phyloP scores from a whole-genome alignment of 2,888 invertebrate genomes.

The Heliconius aoede region DNA sequence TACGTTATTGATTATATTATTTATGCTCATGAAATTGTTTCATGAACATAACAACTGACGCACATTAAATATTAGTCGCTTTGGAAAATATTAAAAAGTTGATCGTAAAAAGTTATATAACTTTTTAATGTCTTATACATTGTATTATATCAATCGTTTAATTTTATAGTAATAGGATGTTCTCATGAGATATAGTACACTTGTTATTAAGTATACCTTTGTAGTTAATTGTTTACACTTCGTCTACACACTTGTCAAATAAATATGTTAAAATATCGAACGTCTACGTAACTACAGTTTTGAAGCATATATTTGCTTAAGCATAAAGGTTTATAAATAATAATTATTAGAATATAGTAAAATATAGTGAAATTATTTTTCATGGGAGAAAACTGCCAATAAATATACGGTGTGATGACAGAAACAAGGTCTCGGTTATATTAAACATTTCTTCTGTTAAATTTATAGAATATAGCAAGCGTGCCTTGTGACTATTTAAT shows the following conservation, averaged over 20 bases:
- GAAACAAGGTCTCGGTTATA: slow-evolving; percentile 38
- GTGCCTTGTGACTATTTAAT: neutral
- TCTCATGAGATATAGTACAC: slow-evolving; percentile 34
- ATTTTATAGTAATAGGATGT: slow-evolving; percentile 45
- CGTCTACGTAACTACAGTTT: neutral
- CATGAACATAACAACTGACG: slow-evolving; percentile 19
- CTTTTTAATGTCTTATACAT: slow-evolving; percentile 36
- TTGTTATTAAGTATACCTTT: slow-evolving; percentile 39
- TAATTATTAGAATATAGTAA: neutral
- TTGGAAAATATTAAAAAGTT: slow-evolving; percentile 38
- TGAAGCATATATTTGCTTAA: neutral
- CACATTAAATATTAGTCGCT: slow-evolving; percentile 36
- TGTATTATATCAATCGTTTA: slow-evolving; percentile 27
- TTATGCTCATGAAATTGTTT: slow-evolving; percentile 4
- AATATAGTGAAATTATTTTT: neutral
- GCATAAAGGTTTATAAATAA: neutral
- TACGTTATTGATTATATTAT: neutral
- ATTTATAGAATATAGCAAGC: slow-evolving; percentile 38
- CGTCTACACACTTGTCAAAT: neutral
- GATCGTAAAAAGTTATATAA: slow-evolving; percentile 41
- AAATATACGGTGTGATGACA: slow-evolving; percentile 40
- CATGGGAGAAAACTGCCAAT: slow-evolving; percentile 23
- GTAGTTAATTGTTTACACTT: slow-evolving; percentile 31
- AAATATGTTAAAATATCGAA: slow-evolving; percentile 1
- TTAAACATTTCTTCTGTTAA: slow-evolving; percentile 35